Evolutionary conservation across 2,797 vertebrate species (phyloP), one percentile per base, ranked within the genome.

Genomic region (Rhadinocentrus ornatus): DNA sequence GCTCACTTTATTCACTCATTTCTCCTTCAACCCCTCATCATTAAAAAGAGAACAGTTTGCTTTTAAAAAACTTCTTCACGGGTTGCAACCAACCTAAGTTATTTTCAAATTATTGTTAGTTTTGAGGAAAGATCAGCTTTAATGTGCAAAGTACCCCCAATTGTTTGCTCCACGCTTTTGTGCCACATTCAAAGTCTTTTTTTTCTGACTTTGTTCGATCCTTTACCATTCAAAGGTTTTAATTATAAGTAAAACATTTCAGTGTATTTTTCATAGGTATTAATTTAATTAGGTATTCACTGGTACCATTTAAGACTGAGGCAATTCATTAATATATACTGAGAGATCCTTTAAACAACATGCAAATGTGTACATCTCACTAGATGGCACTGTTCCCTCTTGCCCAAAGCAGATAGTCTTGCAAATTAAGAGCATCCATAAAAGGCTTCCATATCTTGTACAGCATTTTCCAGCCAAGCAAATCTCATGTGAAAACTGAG

Each of bases 361-460:
- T 61, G 15, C 34, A 66, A 60, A 29, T 59, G 18, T 15, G 65
- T 62, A n/a, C 10, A 50, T 55, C 34, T 77, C 91, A 92, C 91
- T 92, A 92, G 91, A 92, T 91, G 90, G 88, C 92, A 91, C 87
- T 93, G 90, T 92, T 91, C 75, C 69, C 84, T 84, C 89, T 92
- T 89, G 73, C 22, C 83, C 52, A 35, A 44, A 74, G 37, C 55
- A 54, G 50, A 44, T 27, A 26, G 39, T 44, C 61, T 66, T 62
- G 22, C 59, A 64, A 74, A 54, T 69, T 70, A 69, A 66, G 24
- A 75, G 68, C 41, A 66, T 75, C 69, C 50, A 61, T 57, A 6
- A 26, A 80, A 80, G 61, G 55, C 60, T 69, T 46, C 62, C 83
- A 88, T 84, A 83, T 84, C 86, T 83, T 81, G 62, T 44, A 37